A percentile compares a stretch with the other conserved stretches of the same genome.
Evolutionary conservation across 2,113 vertebrate genomes (phyloP).

Genomic region (Vidua macroura): DNA sequence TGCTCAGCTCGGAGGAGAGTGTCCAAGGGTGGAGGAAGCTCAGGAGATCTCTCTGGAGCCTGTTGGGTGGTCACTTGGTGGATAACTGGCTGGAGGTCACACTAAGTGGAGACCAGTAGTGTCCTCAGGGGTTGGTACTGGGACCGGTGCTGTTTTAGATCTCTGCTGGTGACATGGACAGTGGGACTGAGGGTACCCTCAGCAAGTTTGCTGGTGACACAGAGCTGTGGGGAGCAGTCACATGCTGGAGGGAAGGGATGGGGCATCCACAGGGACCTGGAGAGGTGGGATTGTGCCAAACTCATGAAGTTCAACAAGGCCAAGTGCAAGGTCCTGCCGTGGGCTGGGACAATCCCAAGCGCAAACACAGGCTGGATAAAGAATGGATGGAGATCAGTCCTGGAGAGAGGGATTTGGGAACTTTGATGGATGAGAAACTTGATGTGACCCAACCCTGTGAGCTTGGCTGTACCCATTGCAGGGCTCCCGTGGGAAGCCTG

Average conservation of each 20-base stretch:
- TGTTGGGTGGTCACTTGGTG: neutral
- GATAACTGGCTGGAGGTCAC: neutral
- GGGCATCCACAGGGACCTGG: neutral
- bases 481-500: neutral
- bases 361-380: neutral
- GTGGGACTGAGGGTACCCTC: neutral
- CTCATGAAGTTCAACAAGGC: neutral
- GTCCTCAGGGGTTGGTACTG: neutral
- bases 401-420: neutral
- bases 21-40: neutral
- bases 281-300: neutral
- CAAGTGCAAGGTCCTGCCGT: neutral
- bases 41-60: neutral
- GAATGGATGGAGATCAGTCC: neutral
- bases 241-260: neutral
- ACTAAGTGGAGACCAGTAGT: neutral
- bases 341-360: neutral
- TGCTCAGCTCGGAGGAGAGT: rapidly evolving
- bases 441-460: neutral
- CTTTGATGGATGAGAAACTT: neutral
- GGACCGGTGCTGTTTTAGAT: neutral
- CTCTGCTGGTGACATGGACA: neutral
- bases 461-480: neutral
- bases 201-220: neutral
- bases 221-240: neutral